Base-by-base conservation (phyloP, 2,888 invertebrate genomes). In the Watsonalla binaria region DNA sequence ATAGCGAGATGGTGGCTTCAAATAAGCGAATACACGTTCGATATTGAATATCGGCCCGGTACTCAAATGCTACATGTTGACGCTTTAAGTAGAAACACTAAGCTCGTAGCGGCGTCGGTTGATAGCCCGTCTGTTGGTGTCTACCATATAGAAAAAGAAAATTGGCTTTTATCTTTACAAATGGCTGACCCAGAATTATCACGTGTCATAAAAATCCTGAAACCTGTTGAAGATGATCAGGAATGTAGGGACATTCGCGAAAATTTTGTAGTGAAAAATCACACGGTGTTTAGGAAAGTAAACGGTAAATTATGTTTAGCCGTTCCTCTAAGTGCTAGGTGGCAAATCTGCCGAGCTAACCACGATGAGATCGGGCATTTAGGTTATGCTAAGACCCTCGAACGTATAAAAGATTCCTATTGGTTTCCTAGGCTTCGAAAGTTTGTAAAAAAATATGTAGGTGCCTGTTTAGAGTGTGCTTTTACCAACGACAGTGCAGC, bases 311-410 rank as follows among this genome's bases (percentile, higher is more conserved):
- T 59, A 48, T 55, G 62, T 47, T 75, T 74, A 67, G 72, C 76
- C 0, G 77, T 79, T 7, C 78, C 80, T 0, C 58, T 59, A 6
- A 57, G 56, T 5, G 66, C 68, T 0, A 5, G 35, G 6, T 35
- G 35, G 35, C 35, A 35, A 35, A 35, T 35, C 5, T 35, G 35
- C 35, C 35, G 35, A 35, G 35, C 35, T 6, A 35, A 35, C 35
- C 35, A 35, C 35, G 35, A 35, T 6, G 6, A 60, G 6, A 46
- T 54, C 6, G 60, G 57, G n/a, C 60, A 57, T 45, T 52, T 51
- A 2, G 54, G 55, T 7, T 7, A 42, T 0, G 50, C 51, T 7
- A 61, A 58, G 46, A 61, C 61, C 6, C n/a, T 54, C 37, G 59
- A 59, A 33, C 51, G 47, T 14, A 51, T 59, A 11, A 33, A 51